Evolutionary conservation across 2,888 invertebrate species (phyloP).

Genomic region (Orchestes rusci): DNA sequence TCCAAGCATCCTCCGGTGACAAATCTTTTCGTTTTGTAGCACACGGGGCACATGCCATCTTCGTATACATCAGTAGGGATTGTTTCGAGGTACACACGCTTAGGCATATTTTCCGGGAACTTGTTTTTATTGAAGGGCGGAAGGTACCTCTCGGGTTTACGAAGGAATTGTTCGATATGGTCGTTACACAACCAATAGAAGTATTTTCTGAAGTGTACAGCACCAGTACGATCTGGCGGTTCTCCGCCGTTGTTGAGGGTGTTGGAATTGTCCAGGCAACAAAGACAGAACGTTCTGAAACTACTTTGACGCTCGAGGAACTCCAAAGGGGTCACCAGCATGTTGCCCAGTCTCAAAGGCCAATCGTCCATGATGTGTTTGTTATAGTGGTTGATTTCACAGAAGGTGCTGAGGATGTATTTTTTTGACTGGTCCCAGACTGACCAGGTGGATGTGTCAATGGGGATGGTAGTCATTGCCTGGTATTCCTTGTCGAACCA

Average conservation of each 20-base stretch:
- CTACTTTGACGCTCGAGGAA: slow-evolving; percentile 47
- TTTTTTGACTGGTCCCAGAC: slow-evolving; percentile 46
- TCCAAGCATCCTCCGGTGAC: slow-evolving; percentile 45
- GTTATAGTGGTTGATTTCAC: slow-evolving; percentile 49
- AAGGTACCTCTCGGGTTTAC: slow-evolving; percentile 44
- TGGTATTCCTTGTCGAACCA: slow-evolving; percentile 52
- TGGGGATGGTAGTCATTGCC: slow-evolving; percentile 48
- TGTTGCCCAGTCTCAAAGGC: slow-evolving; percentile 46
- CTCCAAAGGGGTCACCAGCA: slow-evolving; percentile 52
- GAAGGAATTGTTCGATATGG: slow-evolving; percentile 48
- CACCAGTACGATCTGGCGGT: slow-evolving; percentile 49
- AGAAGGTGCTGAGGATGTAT: slow-evolving; percentile 40
- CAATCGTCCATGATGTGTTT: slow-evolving; percentile 43
- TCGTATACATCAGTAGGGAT: slow-evolving; percentile 41
- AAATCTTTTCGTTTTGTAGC: slow-evolving; percentile 50
- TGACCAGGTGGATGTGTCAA: slow-evolving; percentile 50
- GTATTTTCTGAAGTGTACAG: slow-evolving; percentile 49
- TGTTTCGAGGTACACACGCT: slow-evolving; percentile 28
- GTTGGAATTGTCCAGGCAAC: slow-evolving; percentile 46
- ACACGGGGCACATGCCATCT: slow-evolving; percentile 55
- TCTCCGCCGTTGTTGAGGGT: slow-evolving; percentile 41
- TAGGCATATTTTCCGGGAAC: slow-evolving; percentile 49
- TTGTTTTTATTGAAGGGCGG: slow-evolving; percentile 35
- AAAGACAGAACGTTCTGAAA: slow-evolving; percentile 53
- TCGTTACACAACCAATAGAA: slow-evolving; percentile 57